Base-by-base conservation (phyloP, 2,113 vertebrate species). In the Phalacrocorax aristotelis region DNA sequence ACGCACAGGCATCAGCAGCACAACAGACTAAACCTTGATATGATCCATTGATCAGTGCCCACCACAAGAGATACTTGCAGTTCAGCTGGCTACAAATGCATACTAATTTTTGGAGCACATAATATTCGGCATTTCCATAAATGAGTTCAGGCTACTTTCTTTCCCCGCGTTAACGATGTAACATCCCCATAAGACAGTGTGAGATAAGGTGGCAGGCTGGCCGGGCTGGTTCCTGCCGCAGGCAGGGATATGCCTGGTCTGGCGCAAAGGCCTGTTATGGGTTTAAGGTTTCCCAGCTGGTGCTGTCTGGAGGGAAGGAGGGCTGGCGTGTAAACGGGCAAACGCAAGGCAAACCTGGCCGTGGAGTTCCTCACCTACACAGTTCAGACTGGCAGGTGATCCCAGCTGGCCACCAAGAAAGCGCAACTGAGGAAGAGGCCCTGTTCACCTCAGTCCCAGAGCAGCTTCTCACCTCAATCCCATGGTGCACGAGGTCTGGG, bases 161-260 rank as follows among this genome's bases (percentile, higher is more conserved):
- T 36, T 44, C 21, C 72, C 49, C 34, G 1, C 10, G 2, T 52
- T 9, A 32, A 23, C 23, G 8, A 3, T 0, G 3, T 30, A 16
- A 21, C 34, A 9, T 40, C n/a, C 11, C 26, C 4, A 0, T 5
- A 30, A 29, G 32, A 4, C 38, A 25, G 21, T 3, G 54, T 38
- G 42, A 23, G 48, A 8, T 13, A 9, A 26, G 32, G 32, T 17
- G 49, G 40, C 44, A 42, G 60, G 68, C 42, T 34, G 18, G 48
- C 49, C 1, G 4, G 51, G 68, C 60, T 10, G 64, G 26, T n/a
- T 38, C 27, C 8, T 27, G 0, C 60, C 18, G 61, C 38, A 10
- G 12, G 26, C 36, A 9, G n/a, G 42, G 57, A 3, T 38, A 16
- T 1, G 6, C 3, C 17, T 25, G 62, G 27, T 71, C 77, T 42